Evolutionary conservation across 2,888 invertebrate genomes (phyloP).

Genomic region (Melieria omissa): DNA sequence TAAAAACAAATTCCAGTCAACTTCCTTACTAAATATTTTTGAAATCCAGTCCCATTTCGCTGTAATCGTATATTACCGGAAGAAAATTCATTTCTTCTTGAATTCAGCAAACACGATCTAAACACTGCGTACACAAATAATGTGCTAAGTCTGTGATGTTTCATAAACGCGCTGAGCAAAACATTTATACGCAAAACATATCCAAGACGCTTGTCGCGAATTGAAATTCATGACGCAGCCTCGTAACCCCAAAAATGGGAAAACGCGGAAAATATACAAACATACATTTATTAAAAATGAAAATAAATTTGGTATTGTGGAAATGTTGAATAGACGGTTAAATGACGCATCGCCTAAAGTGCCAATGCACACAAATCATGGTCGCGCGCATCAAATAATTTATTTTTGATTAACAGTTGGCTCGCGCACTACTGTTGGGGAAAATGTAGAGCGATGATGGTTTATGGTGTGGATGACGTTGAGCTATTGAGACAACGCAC

Average conservation of each 20-base stretch:
- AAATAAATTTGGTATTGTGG: neutral
- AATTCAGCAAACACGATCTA: too few relatives aligned
- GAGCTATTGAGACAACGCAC: too few relatives aligned
- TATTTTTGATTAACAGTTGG: too few relatives aligned
- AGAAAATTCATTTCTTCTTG: too few relatives aligned
- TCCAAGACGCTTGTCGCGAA: neutral
- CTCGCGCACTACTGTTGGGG: too few relatives aligned
- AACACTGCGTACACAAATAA: neutral
- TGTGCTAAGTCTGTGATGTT: neutral
- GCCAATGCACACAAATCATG: neutral
- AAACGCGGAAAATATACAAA: slow-evolving; percentile 28
- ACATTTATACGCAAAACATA: neutral
- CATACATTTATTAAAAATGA: neutral
- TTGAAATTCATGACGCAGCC: slow-evolving; percentile 28
- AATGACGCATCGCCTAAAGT: neutral
- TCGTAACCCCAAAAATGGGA: slow-evolving; percentile 17
- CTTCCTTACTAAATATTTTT: too few relatives aligned
- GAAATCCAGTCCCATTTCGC: too few relatives aligned
- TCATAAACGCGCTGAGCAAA: neutral
- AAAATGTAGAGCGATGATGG: too few relatives aligned
- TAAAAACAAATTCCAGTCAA: too few relatives aligned
- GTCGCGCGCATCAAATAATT: too few relatives aligned
- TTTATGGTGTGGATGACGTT: too few relatives aligned
- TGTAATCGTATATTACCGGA: too few relatives aligned
- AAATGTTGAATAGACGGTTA: neutral